Evolutionary conservation across 2,113 vertebrate genomes (phyloP), one percentile per base, ranked within the genome.

Genomic region (Eleginops maclovinus): DNA sequence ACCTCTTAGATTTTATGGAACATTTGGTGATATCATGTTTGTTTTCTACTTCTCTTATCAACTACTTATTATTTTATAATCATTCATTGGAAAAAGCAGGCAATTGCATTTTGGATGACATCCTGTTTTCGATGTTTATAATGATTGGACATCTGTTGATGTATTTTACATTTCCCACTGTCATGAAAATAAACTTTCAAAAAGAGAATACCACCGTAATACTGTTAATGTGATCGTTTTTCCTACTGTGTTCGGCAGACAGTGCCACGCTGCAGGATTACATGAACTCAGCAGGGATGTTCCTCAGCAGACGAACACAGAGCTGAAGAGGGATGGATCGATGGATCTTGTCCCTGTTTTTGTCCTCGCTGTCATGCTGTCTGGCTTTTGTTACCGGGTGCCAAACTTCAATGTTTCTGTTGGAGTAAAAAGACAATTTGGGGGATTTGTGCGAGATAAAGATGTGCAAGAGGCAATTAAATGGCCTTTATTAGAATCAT

Each of bases 321-420:
- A 65, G 22, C 47, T 13, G 46, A 53, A 46, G 53, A 10, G 22
- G 31, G 11, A 26, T 7, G 24, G 66, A 82, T 75, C 54, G 3
- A 41, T 82, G 54, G 70, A 49, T 55, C 49, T 28, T 22, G 67
- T 67, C 15, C 26, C 44, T n/a, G 16, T 65, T 63, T 44, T 56
- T 69, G 73, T 64, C 59, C 51, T 53, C 36, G 24, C 41, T 56
- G 21, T 81, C 36, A 47, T 28, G 43, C 53, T 46, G 77, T 60
- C 47, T 73, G 77, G 22, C 40, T 51, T 60, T 54, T 63, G 17
- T 44, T 44, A 10, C 31, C 31, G 43, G 7, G 51, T 62, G 15
- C 28, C 12, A 41, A 28, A 58, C 60, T 22, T 10, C 21, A 26
- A 4, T 28, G 6, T 43, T 15, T 26, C n/a, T 19, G 31, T 17